Evolutionary conservation across 2,888 invertebrate genomes (phyloP).

Genomic region (Tetropium fuscum): DNA sequence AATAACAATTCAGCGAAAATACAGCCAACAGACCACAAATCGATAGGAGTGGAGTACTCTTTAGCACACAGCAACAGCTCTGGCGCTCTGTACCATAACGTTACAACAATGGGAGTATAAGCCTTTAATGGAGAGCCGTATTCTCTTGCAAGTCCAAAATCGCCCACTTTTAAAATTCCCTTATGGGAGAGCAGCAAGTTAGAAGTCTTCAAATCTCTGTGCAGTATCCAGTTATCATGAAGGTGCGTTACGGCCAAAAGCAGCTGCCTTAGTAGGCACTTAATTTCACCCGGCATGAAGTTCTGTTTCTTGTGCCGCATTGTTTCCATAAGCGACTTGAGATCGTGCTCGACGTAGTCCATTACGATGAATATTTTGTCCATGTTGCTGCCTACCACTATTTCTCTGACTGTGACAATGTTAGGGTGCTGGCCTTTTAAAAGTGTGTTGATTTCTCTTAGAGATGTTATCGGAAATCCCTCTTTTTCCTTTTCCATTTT

Average conservation of each 20-base stretch:
- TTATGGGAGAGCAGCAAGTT: slow-evolving; percentile 96
- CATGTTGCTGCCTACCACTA: slow-evolving; percentile 99
- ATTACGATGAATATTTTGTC: slow-evolving; percentile 98
- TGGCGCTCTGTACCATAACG: slow-evolving; percentile 98
- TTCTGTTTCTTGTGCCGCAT: slow-evolving; percentile 91
- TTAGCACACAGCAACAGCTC: slow-evolving; percentile 92
- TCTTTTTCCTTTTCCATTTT: slow-evolving; percentile 99
- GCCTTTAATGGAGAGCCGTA: slow-evolving; percentile 97
- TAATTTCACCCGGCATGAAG: slow-evolving; percentile 81
- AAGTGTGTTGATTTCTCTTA: slow-evolving; percentile 97
- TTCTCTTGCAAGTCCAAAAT: slow-evolving; percentile 97
- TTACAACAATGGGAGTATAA: slow-evolving; percentile 98
- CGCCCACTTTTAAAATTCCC: slow-evolving; percentile 72
- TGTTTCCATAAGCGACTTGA: slow-evolving; percentile 98
- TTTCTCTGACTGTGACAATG: slow-evolving; percentile 97
- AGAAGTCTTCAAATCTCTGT: slow-evolving; percentile 98
- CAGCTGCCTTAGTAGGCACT: slow-evolving; percentile 94
- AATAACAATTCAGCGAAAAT: slow-evolving; percentile 97
- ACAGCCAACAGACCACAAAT: slow-evolving; percentile 97
- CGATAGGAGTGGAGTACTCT: slow-evolving; percentile 96
- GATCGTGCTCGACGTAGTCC: slow-evolving; percentile 99
- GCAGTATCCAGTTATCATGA: slow-evolving; percentile 99
- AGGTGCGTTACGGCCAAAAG: slow-evolving; percentile 91
- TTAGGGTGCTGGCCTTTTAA: slow-evolving; percentile 97
- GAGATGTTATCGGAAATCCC: slow-evolving; percentile 98